phyloP scores from a whole-genome alignment of 1,140 invertebrate species.

The Vollenhovia emeryi region DNA sequence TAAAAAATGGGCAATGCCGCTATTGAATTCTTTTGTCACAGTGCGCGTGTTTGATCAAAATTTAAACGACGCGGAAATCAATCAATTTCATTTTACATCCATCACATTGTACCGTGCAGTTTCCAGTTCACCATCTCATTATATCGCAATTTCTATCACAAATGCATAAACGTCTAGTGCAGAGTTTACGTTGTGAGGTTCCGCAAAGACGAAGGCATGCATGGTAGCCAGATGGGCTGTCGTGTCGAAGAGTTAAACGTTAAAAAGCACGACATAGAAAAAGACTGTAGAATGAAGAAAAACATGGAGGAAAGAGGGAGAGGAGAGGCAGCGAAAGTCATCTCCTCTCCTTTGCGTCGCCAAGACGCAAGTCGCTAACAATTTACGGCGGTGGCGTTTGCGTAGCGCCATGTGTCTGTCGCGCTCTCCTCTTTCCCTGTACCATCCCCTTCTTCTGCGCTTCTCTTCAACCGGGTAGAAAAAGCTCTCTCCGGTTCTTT shows the following conservation, averaged over 20 bases:
- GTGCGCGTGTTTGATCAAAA: not conserved
- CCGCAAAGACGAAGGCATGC: not conserved
- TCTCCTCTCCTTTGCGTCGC: constrained; percentile 42
- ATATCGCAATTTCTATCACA: not conserved
- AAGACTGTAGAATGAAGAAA: constrained; percentile 4
- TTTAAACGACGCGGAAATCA: not conserved
- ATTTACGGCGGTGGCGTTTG: constrained; percentile 74
- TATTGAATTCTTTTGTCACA: not conserved
- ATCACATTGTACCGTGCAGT: not conserved
- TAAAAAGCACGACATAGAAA: constrained; percentile 16
- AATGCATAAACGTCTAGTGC: not conserved
- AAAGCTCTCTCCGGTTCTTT: constrained; percentile 26
- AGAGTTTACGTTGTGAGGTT: not conserved
- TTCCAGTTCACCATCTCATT: not conserved
- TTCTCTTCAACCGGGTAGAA: constrained; percentile 37
- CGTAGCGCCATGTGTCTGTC: constrained; percentile 81
- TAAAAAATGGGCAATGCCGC: not conserved
- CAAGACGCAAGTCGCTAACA: constrained; percentile 68
- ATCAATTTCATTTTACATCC: not conserved
- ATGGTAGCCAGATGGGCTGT: constrained; percentile 62
- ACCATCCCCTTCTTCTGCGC: constrained; percentile 34
- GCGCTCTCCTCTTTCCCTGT: constrained; percentile 61
- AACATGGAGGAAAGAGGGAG: constrained; percentile 12
- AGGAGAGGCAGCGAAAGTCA: constrained; percentile 18
- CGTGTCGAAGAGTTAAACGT: constrained; percentile 51